A percentile compares a stretch with the other conserved stretches of the same genome.
phyloP scores from a whole-genome alignment of 2,888 invertebrate genomes.

The Exephanes ischioxanthus region DNA sequence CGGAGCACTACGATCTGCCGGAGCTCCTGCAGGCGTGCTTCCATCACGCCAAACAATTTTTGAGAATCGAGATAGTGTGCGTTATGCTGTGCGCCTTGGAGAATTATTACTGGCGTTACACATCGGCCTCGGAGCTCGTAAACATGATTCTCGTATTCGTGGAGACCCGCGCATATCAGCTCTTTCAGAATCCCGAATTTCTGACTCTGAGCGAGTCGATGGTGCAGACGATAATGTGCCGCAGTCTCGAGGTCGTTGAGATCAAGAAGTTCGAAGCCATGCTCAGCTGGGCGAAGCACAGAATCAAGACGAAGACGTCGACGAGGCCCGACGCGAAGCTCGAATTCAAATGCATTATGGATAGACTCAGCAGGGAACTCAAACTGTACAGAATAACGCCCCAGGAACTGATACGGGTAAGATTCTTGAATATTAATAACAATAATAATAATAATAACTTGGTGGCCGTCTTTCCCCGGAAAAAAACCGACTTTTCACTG shows the following conservation, averaged over 20 bases:
- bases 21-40: slow-evolving; percentile 97
- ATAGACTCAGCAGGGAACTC: slow-evolving; percentile 94
- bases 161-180: slow-evolving; percentile 93
- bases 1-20: slow-evolving; percentile 97
- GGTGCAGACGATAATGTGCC: slow-evolving; percentile 97
- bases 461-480: too few species aligned
- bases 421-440: slow-evolving; percentile 38
- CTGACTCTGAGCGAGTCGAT: slow-evolving; percentile 96
- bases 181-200: slow-evolving; percentile 94
- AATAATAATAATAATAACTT: slow-evolving; percentile 4
- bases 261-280: slow-evolving; percentile 97
- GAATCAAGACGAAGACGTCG: slow-evolving; percentile 88
- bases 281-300: slow-evolving; percentile 95
- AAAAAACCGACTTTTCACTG: too few species aligned
- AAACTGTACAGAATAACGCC: slow-evolving; percentile 96
- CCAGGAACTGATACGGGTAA: slow-evolving; percentile 95
- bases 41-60: slow-evolving; percentile 97
- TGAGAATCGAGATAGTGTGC: slow-evolving; percentile 96
- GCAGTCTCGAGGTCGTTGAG: slow-evolving; percentile 95
- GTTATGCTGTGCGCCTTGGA: slow-evolving; percentile 96
- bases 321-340: slow-evolving; percentile 93
- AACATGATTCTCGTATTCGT: slow-evolving; percentile 97
- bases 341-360: slow-evolving; percentile 97
- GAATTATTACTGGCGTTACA: slow-evolving; percentile 98
- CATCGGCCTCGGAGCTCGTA: slow-evolving; percentile 96